Evolutionary conservation across 2,113 vertebrate genomes (phyloP), one percentile per base, ranked within the genome.

Genomic region (Microtus richardsoni): DNA sequence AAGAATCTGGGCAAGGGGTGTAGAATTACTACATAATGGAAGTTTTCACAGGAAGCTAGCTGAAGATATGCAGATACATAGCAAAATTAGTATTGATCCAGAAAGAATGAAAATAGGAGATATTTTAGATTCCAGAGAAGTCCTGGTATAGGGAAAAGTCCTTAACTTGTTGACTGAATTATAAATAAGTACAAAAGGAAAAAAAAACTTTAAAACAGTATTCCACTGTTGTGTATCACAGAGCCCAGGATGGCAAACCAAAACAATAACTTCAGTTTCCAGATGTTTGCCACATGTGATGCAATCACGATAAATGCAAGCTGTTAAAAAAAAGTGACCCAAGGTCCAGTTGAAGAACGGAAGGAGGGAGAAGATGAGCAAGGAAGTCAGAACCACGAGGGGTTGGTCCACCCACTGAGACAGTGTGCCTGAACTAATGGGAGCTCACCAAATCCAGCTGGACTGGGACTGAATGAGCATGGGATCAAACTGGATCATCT

Each of bases 1-100:
- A 74, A 47, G 10, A 85, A 92, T 74, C 28, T 22, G 83, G 58
- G 49, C 58, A 75, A 79, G 26, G 60, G 28, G 1, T 16, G 54
- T 0, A 49, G 24, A 64, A 11, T 75, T 12, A 41, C 26, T 54
- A 49, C 28, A 71, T 87, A 52, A 49, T 26, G 78, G 74, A n/a
- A 88, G n/a, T 44, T 28, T 71, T 62, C 19, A 33, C 58, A 92
- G 49, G 54, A 66, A 92, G 73, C 14, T 36, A 58, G 19, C n/a
- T 92, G 41, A 92, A 84, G 39, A 91, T 68, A 60, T 83, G 75
- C 36, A 79, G 83, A 92, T 54, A 78, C 33, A 58, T 17, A n/a
- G 11, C 54, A 54, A 88, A 74, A 75, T 66, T 52, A 54, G 24
- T 64, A 33, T 41, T 49, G 19, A 89, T 28, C 47, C n/a, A 58